phyloP scores from a whole-genome alignment of 1,140 invertebrate genomes.

The Papilio machaon region DNA sequence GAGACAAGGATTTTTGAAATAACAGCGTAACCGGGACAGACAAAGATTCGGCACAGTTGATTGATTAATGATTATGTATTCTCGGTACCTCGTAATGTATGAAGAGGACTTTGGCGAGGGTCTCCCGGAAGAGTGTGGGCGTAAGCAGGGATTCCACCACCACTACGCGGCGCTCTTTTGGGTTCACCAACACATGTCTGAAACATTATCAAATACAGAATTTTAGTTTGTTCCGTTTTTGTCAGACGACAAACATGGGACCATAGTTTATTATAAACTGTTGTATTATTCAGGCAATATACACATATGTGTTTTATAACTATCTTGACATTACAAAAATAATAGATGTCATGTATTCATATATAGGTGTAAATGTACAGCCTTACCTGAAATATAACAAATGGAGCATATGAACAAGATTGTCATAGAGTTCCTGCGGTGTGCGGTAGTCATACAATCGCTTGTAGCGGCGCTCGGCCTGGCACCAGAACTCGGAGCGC shows the following conservation, averaged over 20 bases:
- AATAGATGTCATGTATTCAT: no score
- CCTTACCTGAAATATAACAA: slow-evolving; percentile 92
- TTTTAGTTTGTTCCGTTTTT: not conserved
- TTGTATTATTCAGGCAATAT: no score
- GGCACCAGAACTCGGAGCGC: slow-evolving; percentile 88
- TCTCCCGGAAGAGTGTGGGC: slow-evolving; percentile 91
- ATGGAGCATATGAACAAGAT: slow-evolving; percentile 95
- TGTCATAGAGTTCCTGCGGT: slow-evolving; percentile 90
- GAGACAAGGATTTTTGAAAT: no score
- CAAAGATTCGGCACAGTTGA: no score
- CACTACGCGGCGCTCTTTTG: slow-evolving; percentile 95
- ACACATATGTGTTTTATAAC: no score
- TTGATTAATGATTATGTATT: not conserved
- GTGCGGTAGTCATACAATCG: slow-evolving; percentile 88
- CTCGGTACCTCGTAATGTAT: slow-evolving; percentile 93
- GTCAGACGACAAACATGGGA: no score
- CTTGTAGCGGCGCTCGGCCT: slow-evolving; percentile 84
- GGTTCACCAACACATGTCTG: slow-evolving; percentile 94
- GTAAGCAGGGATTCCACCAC: slow-evolving; percentile 95
- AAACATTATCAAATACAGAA: slow-evolving; percentile 36
- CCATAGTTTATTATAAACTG: no score
- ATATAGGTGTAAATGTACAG: not conserved
- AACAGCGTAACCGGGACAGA: no score
- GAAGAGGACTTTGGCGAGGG: slow-evolving; percentile 95
- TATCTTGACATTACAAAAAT: no score